Percentiles rank a stretch among this genome's conserved stretches.
Conservation (phyloP, 2,113 vertebrate genomes). For the Chelonoidis abingdonii region DNA sequence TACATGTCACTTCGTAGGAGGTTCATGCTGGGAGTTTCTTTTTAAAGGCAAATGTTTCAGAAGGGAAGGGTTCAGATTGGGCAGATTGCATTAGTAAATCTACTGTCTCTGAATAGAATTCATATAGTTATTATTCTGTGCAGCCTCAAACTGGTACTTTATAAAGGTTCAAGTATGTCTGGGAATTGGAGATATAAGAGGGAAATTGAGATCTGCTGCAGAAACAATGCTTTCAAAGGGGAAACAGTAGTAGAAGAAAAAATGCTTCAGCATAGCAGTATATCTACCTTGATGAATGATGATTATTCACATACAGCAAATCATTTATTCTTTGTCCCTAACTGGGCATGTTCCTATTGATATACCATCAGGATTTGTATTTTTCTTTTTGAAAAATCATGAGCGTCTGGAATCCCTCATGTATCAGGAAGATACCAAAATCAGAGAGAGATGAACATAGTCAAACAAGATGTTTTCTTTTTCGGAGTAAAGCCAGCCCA, state of each 20-base stretch:
- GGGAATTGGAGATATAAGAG: conserved; percentile 20
- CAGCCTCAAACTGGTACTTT: conserved; percentile 61
- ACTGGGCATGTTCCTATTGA: background rate
- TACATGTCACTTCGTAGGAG: conserved; percentile 80
- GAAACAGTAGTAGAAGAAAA: background rate
- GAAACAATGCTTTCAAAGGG: conserved; percentile 43
- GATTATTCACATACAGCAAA: background rate
- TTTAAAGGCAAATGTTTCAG: conserved; percentile 80
- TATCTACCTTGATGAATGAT: background rate
- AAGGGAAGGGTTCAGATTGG: conserved; percentile 75
- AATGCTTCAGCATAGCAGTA: background rate
- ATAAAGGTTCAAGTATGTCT: conserved; percentile 44
- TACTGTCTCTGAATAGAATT: conserved; percentile 51
- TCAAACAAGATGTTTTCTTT: background rate
- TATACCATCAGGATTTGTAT: background rate
- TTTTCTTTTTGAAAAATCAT: background rate
- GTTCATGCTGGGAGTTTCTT: conserved; percentile 81
- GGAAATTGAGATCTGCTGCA: background rate
- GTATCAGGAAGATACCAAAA: background rate
- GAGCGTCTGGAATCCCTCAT: conserved; percentile 3
- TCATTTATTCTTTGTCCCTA: background rate
- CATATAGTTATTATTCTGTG: conserved; percentile 50
- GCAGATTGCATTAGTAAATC: conserved; percentile 73
- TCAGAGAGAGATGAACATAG: background rate
- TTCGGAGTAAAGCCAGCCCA: background rate